Evolutionary conservation across 2,888 invertebrate species (phyloP), one percentile per base, ranked within the genome.

Genomic region (Venusia cambrica): DNA sequence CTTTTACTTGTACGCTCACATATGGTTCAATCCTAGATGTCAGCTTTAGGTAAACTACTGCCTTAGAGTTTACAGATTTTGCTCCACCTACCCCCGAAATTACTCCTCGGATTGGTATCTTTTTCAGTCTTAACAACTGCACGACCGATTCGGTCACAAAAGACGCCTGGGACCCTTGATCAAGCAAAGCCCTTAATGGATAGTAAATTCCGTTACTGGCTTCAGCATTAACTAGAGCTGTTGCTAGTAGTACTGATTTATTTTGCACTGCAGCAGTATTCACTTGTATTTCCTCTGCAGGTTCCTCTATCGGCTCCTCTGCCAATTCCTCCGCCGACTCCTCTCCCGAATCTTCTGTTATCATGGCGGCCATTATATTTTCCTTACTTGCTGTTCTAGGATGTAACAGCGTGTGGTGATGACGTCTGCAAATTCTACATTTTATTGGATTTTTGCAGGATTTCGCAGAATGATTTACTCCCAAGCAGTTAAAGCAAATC

Each of bases 81-180:
- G 4, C 8, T 2, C 27, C 27, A 3, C 27, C 27, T 12, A 28
- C n/a, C 10, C 30, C 30, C 1, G 21, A 30, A 4, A 30, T 30
- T 5, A 4, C 12, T 1, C 22, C 7, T 6, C 22, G 2, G 1
- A 5, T 3, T 1, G 6, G 20, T 9, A 11, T 21, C 20, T 29
- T 29, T n/a, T 10, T 14, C 3, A 30, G 22, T 6, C 21, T 2
- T 5, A 30, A 3, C 2, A 30, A 5, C 16, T 30, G 30, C 4
- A 21, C 30, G 1, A 3, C 16, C 5, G 30, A 8, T 22, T 43
- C 43, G 2, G 38, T 27, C 3, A 43, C 34, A 22, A 44, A 44
- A 5, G 38, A 38, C 7, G 19, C 42, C 9, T 43, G 38, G 5
- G 34, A 35, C 1, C 35, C 43, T 5, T 43, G 43, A 9, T 44